phyloP scores from a whole-genome alignment of 2,113 vertebrate species.

The Cairina moschata region DNA sequence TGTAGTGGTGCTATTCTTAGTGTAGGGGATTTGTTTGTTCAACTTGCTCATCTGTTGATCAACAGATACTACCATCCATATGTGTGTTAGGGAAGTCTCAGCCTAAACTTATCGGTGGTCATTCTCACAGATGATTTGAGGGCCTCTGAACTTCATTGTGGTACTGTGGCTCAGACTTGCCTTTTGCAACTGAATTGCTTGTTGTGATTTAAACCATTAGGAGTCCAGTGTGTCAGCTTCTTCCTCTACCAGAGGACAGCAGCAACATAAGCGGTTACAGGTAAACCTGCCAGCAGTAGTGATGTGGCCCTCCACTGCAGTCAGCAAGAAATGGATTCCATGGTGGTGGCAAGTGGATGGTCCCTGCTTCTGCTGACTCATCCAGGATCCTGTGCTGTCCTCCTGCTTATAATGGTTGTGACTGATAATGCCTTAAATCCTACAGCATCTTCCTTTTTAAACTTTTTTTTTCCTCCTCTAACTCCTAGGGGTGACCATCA shows the following conservation, averaged over 20 bases:
- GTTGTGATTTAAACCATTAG: neutral
- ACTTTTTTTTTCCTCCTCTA: neutral
- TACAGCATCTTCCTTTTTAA: neutral
- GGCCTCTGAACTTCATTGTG: neutral
- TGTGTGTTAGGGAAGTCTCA: neutral
- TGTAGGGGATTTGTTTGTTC: neutral
- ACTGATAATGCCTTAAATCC: too few relatives aligned
- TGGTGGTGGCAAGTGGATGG: neutral
- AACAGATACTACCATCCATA: neutral
- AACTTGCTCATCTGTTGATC: neutral
- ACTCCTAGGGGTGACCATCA: conserved; percentile 78
- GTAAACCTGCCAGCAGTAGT: neutral
- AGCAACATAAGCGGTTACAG: neutral
- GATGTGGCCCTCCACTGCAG: neutral
- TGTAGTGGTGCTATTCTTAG: neutral
- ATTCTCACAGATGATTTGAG: neutral
- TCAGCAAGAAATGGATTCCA: neutral
- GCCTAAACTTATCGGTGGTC: neutral
- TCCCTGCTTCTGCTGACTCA: neutral
- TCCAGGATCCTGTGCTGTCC: neutral
- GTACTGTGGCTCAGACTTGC: neutral
- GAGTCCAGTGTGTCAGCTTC: neutral
- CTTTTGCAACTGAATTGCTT: neutral
- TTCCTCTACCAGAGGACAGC: neutral
- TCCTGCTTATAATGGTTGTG: neutral